Percentiles rank a stretch among this genome's conserved stretches.
Evolutionary conservation across 92 coral and sea anemone genomes (phyloP).

Genomic region (Epizoanthus illoricatus): DNA sequence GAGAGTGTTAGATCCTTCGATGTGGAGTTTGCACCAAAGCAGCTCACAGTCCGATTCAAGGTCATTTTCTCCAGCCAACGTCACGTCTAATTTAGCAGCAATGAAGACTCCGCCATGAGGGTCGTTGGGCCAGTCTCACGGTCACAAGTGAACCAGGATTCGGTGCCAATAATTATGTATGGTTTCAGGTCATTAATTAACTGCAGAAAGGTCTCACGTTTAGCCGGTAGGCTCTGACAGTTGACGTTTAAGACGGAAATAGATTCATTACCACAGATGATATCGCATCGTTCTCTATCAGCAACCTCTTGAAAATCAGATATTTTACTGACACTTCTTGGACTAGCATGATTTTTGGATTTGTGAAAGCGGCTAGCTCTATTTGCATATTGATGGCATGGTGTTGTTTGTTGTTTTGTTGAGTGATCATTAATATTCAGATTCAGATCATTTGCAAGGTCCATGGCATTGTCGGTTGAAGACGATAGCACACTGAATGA

Average conservation of each 20-base stretch:
- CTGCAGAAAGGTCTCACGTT: constrained; percentile 42
- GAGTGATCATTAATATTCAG: too few species aligned
- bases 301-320: too few species aligned
- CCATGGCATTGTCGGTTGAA: too few species aligned
- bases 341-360: too few species aligned
- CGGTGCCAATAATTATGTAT: constrained; percentile 55
- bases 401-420: too few species aligned
- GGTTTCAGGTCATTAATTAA: constrained; percentile 36
- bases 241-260: constrained; percentile 42
- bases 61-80: neutral
- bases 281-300: too few species aligned
- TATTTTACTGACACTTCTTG: too few species aligned
- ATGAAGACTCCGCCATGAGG: constrained; percentile 39
- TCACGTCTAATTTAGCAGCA: constrained; percentile 10
- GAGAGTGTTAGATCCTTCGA: constrained; percentile 25
- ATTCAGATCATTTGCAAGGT: too few species aligned
- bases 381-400: too few species aligned
- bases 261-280: constrained; percentile 4
- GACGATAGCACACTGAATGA: too few species aligned
- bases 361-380: too few species aligned
- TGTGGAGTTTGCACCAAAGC: constrained; percentile 39
- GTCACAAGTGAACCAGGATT: constrained; percentile 39
- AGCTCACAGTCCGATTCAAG: constrained; percentile 45
- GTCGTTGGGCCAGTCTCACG: constrained; percentile 39
- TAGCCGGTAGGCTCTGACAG: constrained; percentile 57